Conservation (phyloP, 2,797 vertebrate species). For the Leuciscus waleckii region DNA sequence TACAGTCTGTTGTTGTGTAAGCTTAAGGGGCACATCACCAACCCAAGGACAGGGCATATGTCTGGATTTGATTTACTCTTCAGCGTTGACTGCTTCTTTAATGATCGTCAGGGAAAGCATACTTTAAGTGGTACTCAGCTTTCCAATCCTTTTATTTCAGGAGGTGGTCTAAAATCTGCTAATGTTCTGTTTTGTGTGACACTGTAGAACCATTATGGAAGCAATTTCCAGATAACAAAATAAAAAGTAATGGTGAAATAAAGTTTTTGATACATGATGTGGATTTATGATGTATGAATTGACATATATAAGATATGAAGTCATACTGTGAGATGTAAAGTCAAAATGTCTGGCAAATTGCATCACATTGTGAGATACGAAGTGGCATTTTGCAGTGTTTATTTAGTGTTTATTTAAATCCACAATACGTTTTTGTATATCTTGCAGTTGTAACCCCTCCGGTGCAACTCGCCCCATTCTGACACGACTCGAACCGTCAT, state of each 20-base stretch:
- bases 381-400: neutral
- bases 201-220: conserved; percentile 1
- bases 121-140: neutral
- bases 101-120: conserved; percentile 11
- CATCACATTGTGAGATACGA: neutral
- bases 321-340: neutral
- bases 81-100: conserved; percentile 7
- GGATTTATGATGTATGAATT: neutral
- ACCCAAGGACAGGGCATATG: neutral
- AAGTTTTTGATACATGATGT: neutral
- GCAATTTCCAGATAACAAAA: neutral
- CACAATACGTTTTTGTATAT: neutral
- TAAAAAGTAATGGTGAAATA: neutral
- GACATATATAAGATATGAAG: neutral
- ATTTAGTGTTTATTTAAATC: neutral
- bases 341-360: neutral
- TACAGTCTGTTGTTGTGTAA: neutral
- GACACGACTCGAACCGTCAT: neutral
- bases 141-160: conserved; percentile 12
- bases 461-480: too few species aligned
- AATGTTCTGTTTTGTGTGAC: neutral
- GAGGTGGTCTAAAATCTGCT: neutral
- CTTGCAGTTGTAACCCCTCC: neutral
- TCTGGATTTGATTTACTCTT: conserved; percentile 8
- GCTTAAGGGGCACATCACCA: neutral